Base-by-base conservation (phyloP, 2,797 vertebrate species). In the Simalia tracyae region DNA sequence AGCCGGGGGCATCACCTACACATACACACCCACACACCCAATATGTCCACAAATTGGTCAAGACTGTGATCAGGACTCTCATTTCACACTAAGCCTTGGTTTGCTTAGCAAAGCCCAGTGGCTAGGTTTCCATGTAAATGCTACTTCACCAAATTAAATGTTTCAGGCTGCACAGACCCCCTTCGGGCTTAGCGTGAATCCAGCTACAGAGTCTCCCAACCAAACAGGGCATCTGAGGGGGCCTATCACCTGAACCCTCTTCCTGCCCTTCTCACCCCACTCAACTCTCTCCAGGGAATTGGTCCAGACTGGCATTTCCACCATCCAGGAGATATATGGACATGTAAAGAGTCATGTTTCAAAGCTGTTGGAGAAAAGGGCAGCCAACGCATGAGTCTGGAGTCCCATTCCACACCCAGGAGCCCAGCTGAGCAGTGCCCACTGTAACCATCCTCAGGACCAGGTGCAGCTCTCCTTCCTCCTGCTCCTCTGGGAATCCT, bases 281-380 rank as follows among this genome's bases (percentile, higher is more conserved):
- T 1, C 5, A 2, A 24, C 36, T 46, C 36, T 24, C 36, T 11
- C 1, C 19, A 81, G 72, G 72, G 72, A 46, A 46, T 1, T 81
- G 36, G 8, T 19, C 10, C 3, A 81, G 36, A 1, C 9, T 4
- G 19, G 72, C 19, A 24, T 81, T 11, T 36, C 42, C 11, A 19
- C 3, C 9, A 3, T 19, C 72, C 36, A 19, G 36, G 22, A 5
- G 0, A 7, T 19, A 0, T 0, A 46, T 24, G 72, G 24, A 4
- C 72, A 46, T 46, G 3, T 46, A 4, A 81, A 81, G 72, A 11
- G 8, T 46, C 72, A 0, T 2, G 0, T 81, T 2, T 24, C 36
- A 46, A 46, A 0, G 36, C 36, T 81, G 72, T 19, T 81, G 72
- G 9, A 46, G 19, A 22, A 42, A 46, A 46, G 2, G 4, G 9